A percentile compares a stretch with the other conserved stretches of the same genome.
These are phyloP conservation scores for Synanthedon formicaeformis DNA, from an alignment of 2,888 invertebrate species.

Conservation along the genomic window DNA sequence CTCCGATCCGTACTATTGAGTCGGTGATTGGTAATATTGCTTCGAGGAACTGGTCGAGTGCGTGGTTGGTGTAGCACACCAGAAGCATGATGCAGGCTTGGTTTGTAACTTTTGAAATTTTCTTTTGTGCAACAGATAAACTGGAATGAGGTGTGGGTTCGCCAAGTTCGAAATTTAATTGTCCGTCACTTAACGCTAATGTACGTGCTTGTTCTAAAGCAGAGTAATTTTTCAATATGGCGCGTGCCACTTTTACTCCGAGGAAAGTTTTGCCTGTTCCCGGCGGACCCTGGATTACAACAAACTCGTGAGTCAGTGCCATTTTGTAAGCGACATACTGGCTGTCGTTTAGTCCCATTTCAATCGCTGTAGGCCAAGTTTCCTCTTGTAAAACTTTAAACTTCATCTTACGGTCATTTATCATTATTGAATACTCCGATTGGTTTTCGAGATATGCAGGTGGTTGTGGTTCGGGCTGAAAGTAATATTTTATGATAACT, in stretches of 20 bases:
- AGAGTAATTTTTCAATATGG: conserved; percentile 71
- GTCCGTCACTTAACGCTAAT: not conserved
- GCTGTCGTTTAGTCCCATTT: conserved; percentile 71
- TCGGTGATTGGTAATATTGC: conserved; percentile 71
- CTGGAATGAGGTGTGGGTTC: not conserved
- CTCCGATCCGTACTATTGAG: conserved; percentile 76
- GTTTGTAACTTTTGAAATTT: not conserved
- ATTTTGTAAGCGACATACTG: conserved; percentile 76
- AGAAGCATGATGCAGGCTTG: conserved; percentile 72
- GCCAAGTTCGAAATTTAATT: not conserved
- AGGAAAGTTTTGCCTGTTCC: conserved; percentile 89
- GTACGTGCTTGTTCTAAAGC: not conserved
- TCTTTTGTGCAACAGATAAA: no score
- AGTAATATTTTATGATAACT: not conserved
- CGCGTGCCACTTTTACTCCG: conserved; percentile 77
- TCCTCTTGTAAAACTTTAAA: conserved; percentile 28
- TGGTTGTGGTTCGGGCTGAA: conserved; percentile 25
- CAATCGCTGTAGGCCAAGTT: conserved; percentile 56
- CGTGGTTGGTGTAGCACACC: conserved; percentile 87
- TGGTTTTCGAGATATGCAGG: conserved; percentile 24
- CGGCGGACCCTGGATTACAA: conserved; percentile 87
- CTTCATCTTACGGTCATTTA: not conserved
- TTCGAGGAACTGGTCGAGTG: conserved; percentile 86
- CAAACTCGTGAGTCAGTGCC: conserved; percentile 77
- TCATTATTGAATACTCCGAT: conserved; percentile 7